These are phyloP conservation scores for Larimichthys polyactis DNA, from an alignment of 2,113 vertebrate species.

Conservation along the genomic window DNA sequence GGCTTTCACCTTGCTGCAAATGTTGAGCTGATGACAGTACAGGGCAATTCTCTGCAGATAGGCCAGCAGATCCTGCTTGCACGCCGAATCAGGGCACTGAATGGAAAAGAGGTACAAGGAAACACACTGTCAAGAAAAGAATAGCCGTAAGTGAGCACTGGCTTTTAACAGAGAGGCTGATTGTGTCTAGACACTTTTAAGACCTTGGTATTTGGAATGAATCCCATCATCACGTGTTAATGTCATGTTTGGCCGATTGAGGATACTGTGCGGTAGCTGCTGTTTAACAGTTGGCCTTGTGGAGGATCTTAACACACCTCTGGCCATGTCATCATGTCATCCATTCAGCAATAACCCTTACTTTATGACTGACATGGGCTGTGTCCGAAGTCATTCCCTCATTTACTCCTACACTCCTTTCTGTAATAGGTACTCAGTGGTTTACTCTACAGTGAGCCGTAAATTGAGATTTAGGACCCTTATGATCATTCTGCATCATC, in stretches of 20 bases:
- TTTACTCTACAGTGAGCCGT: not conserved
- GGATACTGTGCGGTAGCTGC: not conserved
- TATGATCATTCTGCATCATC: not conserved
- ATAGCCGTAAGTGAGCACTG: not conserved
- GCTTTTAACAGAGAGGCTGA: constrained; percentile 4
- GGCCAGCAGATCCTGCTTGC: constrained; percentile 97
- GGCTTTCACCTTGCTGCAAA: constrained; percentile 99
- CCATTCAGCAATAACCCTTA: not conserved
- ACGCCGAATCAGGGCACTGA: constrained; percentile 96
- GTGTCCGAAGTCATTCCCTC: not conserved
- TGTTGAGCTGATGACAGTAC: constrained; percentile 99
- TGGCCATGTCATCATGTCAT: not conserved
- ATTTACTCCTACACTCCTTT: not conserved
- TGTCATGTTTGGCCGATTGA: not conserved
- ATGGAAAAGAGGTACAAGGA: constrained; percentile 12
- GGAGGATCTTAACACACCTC: not conserved
- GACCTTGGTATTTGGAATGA: not conserved
- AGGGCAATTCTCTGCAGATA: constrained; percentile 98
- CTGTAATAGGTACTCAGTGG: not conserved
- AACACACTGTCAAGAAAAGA: constrained; percentile 9
- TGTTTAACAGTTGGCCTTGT: not conserved
- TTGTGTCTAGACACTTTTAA: not conserved
- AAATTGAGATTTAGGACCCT: too few species aligned
- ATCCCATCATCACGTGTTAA: not conserved
- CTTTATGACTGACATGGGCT: not conserved